Evolutionary conservation across 1,140 invertebrate species (phyloP), one percentile per base, ranked within the genome.

Genomic region (Capitella teleta): DNA sequence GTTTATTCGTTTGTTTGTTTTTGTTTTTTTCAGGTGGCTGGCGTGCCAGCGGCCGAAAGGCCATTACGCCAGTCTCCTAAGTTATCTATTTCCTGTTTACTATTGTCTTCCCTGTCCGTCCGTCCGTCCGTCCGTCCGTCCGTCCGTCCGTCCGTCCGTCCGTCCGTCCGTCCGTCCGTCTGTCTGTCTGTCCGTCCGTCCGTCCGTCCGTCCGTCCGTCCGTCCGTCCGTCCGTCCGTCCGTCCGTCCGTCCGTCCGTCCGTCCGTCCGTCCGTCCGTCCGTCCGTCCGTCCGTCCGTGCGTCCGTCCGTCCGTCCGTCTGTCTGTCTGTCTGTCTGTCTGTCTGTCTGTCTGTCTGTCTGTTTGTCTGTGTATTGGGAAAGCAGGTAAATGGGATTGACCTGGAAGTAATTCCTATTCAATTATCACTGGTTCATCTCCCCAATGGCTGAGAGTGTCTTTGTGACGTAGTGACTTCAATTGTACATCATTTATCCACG

Each of bases 61-160:
- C n/a, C 32, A 10, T n/a, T 34, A n/a, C n/a, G 10, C n/a, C 32
- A 10, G 32, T 34, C 32, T 34, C 32, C n/a, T 10, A 10, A 10
- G 10, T n/a, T 34, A n/a, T 34, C 32, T 34, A 10, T 34, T 10
- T 34, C n/a, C 10, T 34, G 10, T 34, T n/a, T n/a, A n/a, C 32
- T 34, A n/a, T 34, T n/a, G 32, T 34, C 32, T 34, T 34, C 32
- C 32, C 32, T 34, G 32, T 34, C 32, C 32, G 32, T 34, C 32
- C n/a, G 32, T 34, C 32, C 32, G 32, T 34, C 32, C n/a, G 32
- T 34, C 32, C 32, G 32, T 34, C 32, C n/a, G 32, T 34, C 32
- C 32, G 32, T 34, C 32, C n/a, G 32, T 34, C 32, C 32, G 32
- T 34, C 32, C n/a, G 32, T 34, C 32, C 32, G 32, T 34, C 32